Evolutionary conservation across 37 sponge, comb jelly and placozoan genomes (phyloP), one percentile per base, ranked within the genome.

Genomic region (Trichoplax adhaerens): DNA sequence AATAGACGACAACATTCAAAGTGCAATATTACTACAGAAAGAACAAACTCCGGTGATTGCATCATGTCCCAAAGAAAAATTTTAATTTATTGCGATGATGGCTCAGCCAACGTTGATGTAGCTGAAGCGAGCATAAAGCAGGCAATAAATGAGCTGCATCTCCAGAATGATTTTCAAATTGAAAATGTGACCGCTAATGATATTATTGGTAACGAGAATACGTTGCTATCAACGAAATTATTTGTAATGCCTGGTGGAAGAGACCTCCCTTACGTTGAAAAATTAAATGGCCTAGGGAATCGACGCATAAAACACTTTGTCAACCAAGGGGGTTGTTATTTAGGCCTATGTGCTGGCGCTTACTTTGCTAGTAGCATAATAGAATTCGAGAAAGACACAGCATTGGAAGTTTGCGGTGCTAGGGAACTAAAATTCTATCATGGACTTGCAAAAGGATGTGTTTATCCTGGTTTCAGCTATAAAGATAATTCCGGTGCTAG

Each of bases 271-370:
- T 91, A 87, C 58, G 74, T 71, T 55, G 64, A 70, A 53, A 57
- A 63, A n/a, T 68, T 91, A n/a, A 53, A 79, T 49, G 92, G 92
- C 3, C 4, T 2, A 0, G 88, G 92, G 5, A 91, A 91, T 57
- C 12, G 67, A 7, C 62, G 68, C 10, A 87, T 91, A 53, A 12
- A 70, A 56, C 62, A 79, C 0, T 91, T 84, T 73, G 92, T 91
- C 0, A 53, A 65, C 55, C 64, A 51, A 48, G 92, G 88, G 1
- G 92, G 92, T 0, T 80, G 80, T 64, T 91, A 91, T 62, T 69
- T 91, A 62, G 92, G 92, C 1, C 58, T 91, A 1, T 91, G 92
- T 82, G 92, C 92, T 8, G 92, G 92, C 50, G 88, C 74, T 2
- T 91, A 91, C 64, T 91, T 84, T 70, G 92, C 81, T 1, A 64